Conservation (phyloP, 2,113 vertebrate genomes). For the Cygnus atratus region DNA sequence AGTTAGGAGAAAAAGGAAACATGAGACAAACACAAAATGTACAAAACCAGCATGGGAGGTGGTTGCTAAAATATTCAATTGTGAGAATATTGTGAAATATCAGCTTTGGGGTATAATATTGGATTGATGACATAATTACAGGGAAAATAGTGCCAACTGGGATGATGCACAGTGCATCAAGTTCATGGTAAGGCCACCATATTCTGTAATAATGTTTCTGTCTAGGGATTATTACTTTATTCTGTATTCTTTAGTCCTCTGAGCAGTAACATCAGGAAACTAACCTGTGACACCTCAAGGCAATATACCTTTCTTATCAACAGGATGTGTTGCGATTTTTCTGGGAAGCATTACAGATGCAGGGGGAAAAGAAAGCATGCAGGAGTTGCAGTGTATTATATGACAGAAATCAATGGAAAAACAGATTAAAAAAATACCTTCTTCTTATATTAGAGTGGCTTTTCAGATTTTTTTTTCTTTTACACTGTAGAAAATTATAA, state of each 20-base stretch:
- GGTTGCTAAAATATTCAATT: background rate
- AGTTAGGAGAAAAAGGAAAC: background rate
- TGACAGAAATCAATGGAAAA: background rate
- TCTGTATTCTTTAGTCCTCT: background rate
- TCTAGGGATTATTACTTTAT: background rate
- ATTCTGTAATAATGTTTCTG: background rate
- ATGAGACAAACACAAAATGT: background rate
- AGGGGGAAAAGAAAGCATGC: background rate
- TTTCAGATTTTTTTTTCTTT: background rate
- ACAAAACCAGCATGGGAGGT: background rate
- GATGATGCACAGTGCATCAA: background rate
- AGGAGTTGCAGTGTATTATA: background rate
- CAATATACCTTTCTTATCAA: background rate
- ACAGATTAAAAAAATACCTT: background rate
- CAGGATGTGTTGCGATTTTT: background rate
- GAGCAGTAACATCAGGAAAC: background rate
- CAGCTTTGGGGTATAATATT: background rate
- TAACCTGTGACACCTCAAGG: background rate
- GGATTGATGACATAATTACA: background rate
- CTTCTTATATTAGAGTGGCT: background rate
- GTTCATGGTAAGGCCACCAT: background rate
- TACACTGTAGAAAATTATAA: background rate
- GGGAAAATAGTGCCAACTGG: background rate
- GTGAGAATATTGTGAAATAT: background rate
- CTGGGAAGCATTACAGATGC: background rate